Percentiles rank a stretch among this genome's conserved stretches.
These are phyloP conservation scores for Formica exsecta DNA, from an alignment of 1,140 invertebrate species.

Conservation along the genomic window DNA sequence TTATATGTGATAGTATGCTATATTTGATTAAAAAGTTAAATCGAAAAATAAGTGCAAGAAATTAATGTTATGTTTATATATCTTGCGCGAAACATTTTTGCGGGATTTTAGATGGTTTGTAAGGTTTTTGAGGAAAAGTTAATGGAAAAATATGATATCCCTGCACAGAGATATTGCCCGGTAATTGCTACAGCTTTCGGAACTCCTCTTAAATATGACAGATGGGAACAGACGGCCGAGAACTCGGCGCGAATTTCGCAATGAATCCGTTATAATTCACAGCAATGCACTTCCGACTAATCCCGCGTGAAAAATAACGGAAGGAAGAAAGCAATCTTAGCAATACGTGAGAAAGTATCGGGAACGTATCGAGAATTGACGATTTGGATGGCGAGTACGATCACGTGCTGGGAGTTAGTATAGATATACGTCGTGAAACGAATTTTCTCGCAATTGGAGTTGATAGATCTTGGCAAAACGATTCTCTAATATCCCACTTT, in stretches of 20 bases:
- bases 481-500: slow-evolving; percentile 33
- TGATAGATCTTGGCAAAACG: slow-evolving; percentile 16
- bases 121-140: neutral
- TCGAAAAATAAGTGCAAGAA: neutral
- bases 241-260: slow-evolving; percentile 4
- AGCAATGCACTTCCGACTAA: slow-evolving; percentile 8
- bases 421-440: slow-evolving; percentile 14
- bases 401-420: slow-evolving; percentile 15
- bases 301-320: slow-evolving; percentile 30
- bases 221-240: slow-evolving; percentile 13
- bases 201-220: slow-evolving; percentile 22
- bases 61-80: neutral
- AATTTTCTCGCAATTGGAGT: slow-evolving; percentile 36
- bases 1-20: no score
- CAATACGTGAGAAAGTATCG: slow-evolving; percentile 28
- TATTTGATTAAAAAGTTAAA: neutral
- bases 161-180: slow-evolving; percentile 49
- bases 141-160: slow-evolving; percentile 35
- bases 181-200: slow-evolving; percentile 41
- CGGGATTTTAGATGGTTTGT: neutral
- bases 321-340: slow-evolving; percentile 4
- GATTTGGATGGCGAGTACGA: slow-evolving; percentile 10
- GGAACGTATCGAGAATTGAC: slow-evolving; percentile 30
- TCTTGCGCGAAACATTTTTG: neutral
- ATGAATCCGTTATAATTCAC: slow-evolving; percentile 53